Evolutionary conservation across 2,888 invertebrate species (phyloP), one percentile per base, ranked within the genome.

Genomic region (Orthonychiurus folsomi): DNA sequence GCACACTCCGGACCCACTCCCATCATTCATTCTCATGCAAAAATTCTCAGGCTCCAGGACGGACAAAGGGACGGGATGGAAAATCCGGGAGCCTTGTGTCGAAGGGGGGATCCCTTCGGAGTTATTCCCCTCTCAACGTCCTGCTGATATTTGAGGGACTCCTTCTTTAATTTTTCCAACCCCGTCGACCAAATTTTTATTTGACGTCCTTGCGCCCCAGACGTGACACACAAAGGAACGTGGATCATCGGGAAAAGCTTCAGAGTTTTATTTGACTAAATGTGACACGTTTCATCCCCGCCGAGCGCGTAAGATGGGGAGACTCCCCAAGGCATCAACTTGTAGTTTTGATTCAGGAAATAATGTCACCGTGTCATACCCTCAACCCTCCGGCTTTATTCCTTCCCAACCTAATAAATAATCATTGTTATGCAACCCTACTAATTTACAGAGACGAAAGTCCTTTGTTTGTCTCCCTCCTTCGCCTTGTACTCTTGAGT

Each of bases 401-500:
- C 37, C 15, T 9, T 9, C 9, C 37, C 5, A 37, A 37, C 37
- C 37, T 9, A 9, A 37, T 37, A 37, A 37, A 15, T 37, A 37
- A 15, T 37, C 37, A 37, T 37, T 37, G 15, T 37, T 37, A 37
- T 37, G 5, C 37, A 37, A 37, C 37, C 37, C 37, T 37, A 15
- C 37, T 37, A 37, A 37, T 37, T 37, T 37, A 37, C 37, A 37
- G n/a, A n/a, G n/a, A n/a, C n/a, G n/a, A n/a, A n/a, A n/a, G n/a
- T n/a, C n/a, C n/a, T n/a, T n/a, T n/a, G n/a, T n/a, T n/a, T n/a
- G n/a, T n/a, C n/a, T n/a, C n/a, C n/a, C n/a, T n/a, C n/a, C n/a
- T n/a, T n/a, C n/a, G n/a, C n/a, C n/a, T n/a, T n/a, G n/a, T n/a
- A n/a, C n/a, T n/a, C n/a, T n/a, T n/a, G n/a, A n/a, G n/a, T n/a